Conservation (phyloP, 2,888 invertebrate genomes). For the Panorpa germanica region DNA sequence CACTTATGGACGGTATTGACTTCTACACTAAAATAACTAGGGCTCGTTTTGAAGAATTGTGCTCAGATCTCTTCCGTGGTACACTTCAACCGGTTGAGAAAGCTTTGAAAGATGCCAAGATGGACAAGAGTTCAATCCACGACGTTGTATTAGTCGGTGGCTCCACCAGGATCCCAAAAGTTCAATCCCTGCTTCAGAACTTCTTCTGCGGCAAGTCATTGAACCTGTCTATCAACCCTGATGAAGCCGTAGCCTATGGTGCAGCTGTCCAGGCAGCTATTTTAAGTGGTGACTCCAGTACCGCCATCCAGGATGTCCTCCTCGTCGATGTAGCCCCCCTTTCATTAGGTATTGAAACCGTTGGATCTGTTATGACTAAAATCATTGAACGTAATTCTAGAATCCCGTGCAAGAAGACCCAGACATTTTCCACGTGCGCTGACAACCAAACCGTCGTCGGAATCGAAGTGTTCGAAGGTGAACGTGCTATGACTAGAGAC, state of each 20-base stretch:
- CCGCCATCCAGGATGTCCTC: constrained; percentile 53
- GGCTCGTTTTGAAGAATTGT: constrained; percentile 59
- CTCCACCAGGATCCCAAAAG: constrained; percentile 61
- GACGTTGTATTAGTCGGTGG: constrained; percentile 72
- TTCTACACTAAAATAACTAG: constrained; percentile 54
- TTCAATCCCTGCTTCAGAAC: constrained; percentile 52
- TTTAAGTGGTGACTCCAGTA: constrained; percentile 45
- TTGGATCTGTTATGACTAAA: constrained; percentile 65
- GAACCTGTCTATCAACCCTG: constrained; percentile 59
- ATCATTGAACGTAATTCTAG: constrained; percentile 51
- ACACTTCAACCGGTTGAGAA: constrained; percentile 64
- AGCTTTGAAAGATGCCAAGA: constrained; percentile 55
- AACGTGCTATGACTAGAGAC: constrained; percentile 73
- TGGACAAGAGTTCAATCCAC: constrained; percentile 56
- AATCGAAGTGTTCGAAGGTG: constrained; percentile 57
- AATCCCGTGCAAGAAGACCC: constrained; percentile 52
- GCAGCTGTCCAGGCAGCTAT: constrained; percentile 60
- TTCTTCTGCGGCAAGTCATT: constrained; percentile 56
- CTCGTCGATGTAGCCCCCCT: constrained; percentile 48
- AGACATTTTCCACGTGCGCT: constrained; percentile 60
- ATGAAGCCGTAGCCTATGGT: constrained; percentile 65
- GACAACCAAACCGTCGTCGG: constrained; percentile 65
- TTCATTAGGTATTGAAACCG: constrained; percentile 59
- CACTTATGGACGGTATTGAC: constrained; percentile 52
- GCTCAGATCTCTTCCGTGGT: constrained; percentile 47